Evolutionary conservation across 2,888 invertebrate genomes (phyloP), one percentile per base, ranked within the genome.

Genomic region (Creontiades dilutus): DNA sequence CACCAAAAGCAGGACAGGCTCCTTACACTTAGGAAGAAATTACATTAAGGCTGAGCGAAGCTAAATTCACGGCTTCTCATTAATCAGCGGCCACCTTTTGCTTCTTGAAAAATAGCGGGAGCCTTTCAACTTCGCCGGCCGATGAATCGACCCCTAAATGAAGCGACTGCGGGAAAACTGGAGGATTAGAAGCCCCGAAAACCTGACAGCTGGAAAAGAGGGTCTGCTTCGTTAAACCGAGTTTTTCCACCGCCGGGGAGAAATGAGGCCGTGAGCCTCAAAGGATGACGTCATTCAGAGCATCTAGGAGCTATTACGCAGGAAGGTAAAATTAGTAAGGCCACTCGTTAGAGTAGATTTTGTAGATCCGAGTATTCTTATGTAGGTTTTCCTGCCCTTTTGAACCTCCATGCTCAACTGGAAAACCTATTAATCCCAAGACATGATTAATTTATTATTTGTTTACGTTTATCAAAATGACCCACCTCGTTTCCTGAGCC

Each of bases 141-240:
- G 16, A 57, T 57, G 57, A 57, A 57, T 57, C 57, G 57, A n/a
- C 16, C 16, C 19, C 57, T 57, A 57, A 57, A 57, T 57, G 14
- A 57, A 57, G 57, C 37, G 37, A 37, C 57, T 57, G 57, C 57
- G 16, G 57, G 57, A 57, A 57, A 57, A 57, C 57, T 57, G n/a
- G 57, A 16, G n/a, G 57, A 57, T 57, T 57, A 57, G n/a, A 57
- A 16, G 57, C n/a, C 57, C 57, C n/a, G 57, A n/a, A 57, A 57
- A 57, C 57, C 57, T n/a, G 57, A 57, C 14, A n/a, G 57, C 57
- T n/a, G 57, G 57, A 57, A 57, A 57, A n/a, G 57, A 57, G 57
- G 57, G 57, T 57, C 57, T n/a, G 52, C 57, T 57, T 57, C 57
- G 57, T 57, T 57, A 57, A 14, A 57, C 57, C 57, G 57, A 57